A percentile compares a stretch with the other conserved stretches of the same genome.
phyloP scores from a whole-genome alignment of 2,797 vertebrate species.

The Anguilla obscura region DNA sequence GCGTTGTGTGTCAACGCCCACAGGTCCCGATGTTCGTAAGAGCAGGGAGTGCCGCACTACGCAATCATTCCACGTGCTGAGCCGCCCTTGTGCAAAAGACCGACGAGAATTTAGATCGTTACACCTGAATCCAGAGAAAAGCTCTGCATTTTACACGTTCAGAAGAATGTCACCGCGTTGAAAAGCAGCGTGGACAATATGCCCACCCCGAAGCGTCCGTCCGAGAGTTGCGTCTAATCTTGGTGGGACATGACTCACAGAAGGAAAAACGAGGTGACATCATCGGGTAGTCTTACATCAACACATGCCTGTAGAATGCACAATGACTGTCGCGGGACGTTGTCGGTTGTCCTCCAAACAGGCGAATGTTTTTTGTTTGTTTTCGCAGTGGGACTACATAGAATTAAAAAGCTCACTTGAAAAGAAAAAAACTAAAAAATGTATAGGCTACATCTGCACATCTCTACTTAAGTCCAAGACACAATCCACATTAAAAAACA shows the following conservation, averaged over 20 bases:
- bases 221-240: constrained; percentile 64
- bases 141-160: background rate
- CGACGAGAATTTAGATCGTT: background rate
- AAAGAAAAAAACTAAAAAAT: no score
- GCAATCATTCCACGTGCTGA: background rate
- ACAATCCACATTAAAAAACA: background rate
- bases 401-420: background rate
- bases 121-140: background rate
- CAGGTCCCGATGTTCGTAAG: background rate
- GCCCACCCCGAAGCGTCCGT: constrained; percentile 51
- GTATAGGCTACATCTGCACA: background rate
- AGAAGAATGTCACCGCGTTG: background rate
- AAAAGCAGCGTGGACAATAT: constrained; percentile 33
- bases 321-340: background rate
- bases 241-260: constrained; percentile 74
- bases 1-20: background rate
- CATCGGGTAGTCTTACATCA: constrained; percentile 70
- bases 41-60: background rate
- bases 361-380: background rate
- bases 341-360: background rate
- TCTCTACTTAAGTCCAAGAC: background rate
- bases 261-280: constrained; percentile 68
- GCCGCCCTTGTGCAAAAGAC: background rate
- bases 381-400: background rate
- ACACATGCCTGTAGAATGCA: constrained; percentile 51